A percentile compares a stretch with the other conserved stretches of the same genome.
Evolutionary conservation across 2,797 vertebrate species (phyloP).

Genomic region (Gallinago nigripennis): DNA sequence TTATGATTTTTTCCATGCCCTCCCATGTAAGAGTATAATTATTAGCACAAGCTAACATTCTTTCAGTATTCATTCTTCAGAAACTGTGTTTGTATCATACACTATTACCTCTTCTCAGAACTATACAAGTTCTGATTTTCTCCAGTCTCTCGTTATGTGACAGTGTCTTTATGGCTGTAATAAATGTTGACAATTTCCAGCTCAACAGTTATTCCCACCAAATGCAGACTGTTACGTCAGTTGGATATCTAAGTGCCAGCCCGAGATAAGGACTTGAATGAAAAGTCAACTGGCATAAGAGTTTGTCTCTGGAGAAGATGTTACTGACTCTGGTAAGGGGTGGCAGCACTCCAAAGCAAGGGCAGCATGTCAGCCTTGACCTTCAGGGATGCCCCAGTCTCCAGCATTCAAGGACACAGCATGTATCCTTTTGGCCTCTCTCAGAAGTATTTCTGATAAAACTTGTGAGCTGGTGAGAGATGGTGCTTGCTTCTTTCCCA

Average conservation of each 20-base stretch:
- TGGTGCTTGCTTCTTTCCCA: not conserved
- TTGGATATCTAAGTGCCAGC: not conserved
- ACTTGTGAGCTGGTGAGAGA: not conserved
- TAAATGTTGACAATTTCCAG: slow-evolving; percentile 8
- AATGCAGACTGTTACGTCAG: not conserved
- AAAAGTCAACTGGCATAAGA: slow-evolving; percentile 22
- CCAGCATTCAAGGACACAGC: not conserved
- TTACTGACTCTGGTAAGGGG: not conserved
- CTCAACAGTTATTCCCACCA: slow-evolving; percentile 15
- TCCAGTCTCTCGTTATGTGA: not conserved
- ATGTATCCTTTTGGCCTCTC: not conserved
- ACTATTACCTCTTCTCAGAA: not conserved
- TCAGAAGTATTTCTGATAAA: not conserved
- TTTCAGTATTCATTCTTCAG: not conserved
- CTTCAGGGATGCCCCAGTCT: not conserved
- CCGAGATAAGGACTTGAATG: slow-evolving; percentile 16
- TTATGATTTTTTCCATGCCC: not conserved
- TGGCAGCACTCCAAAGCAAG: not conserved
- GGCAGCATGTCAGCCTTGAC: not conserved
- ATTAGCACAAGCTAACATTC: not conserved
- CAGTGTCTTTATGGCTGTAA: not conserved
- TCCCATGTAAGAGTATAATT: not conserved
- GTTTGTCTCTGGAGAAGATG: not conserved
- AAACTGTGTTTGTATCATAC: not conserved
- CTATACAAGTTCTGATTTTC: not conserved